Evolutionary conservation across 2,888 invertebrate genomes (phyloP), one percentile per base, ranked within the genome.

Genomic region (Netelia fuscicornis): DNA sequence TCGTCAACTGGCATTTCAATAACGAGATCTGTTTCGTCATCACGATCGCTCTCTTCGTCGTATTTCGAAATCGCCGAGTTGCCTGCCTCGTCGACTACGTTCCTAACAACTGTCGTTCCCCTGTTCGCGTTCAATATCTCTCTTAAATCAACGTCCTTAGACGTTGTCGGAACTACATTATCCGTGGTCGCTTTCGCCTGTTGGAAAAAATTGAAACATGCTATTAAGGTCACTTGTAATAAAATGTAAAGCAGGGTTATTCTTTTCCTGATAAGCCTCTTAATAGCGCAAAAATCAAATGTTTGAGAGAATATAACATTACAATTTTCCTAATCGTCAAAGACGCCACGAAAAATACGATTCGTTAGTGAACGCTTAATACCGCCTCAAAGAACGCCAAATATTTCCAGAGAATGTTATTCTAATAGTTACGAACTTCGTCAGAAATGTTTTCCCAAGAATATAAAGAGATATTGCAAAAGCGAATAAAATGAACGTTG

Each of bases 141-240:
- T 54, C 95, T 91, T 25, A 94, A 93, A 89, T 95, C 94, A 1
- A 94, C 88, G 83, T 95, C 94, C 85, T 93, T 93, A 13, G 91
- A 86, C 13, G 92, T 86, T 56, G 84, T 67, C 42, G 80, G 11
- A 3, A 25, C 37, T 3, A 70, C 25, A 23, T 80, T 84, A 20
- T 89, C 83, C 42, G 56, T n/a, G 10, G 44, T 62, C 17, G 20
- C 67, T 54, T 85, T 76, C 0, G 76, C 54, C 83, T 85, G 62
- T 30, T 1, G 48, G n/a, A 37, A 37, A 37, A 5, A 37, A 37
- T 37, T 3, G 5, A 6, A 37, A 37, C 37, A 37, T 37, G 5
- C 6, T 6, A 37, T 37, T 62, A 30, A 3, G 2, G 0, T 30
- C 30, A 2, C 30, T 30, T 30, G 30, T 30, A 30, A 30, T 30